phyloP scores from a whole-genome alignment of 2,113 vertebrate species.

The Chaenocephalus aceratus region DNA sequence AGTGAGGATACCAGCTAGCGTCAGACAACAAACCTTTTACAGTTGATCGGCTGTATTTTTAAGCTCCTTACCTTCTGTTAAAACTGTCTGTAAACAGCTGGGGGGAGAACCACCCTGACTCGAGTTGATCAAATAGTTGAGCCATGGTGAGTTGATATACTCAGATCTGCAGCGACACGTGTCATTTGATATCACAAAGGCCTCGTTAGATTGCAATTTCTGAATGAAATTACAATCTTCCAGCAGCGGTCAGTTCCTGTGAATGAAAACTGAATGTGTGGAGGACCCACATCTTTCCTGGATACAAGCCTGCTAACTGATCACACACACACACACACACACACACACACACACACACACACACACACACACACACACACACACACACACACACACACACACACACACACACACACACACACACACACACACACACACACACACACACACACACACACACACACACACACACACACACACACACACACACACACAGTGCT shows the following conservation, averaged over 20 bases:
- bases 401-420: slow-evolving; percentile 10
- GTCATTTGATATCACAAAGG: slow-evolving; percentile 43
- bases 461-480: no score
- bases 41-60: background rate
- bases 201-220: slow-evolving; percentile 40
- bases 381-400: slow-evolving; percentile 17
- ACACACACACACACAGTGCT: background rate
- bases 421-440: background rate
- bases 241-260: slow-evolving; percentile 33
- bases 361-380: slow-evolving; percentile 16
- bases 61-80: slow-evolving; percentile 38
- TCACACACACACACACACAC: slow-evolving; percentile 10
- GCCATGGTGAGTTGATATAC: slow-evolving; percentile 22
- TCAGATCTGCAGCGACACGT: slow-evolving; percentile 26
- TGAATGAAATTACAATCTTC: slow-evolving; percentile 57
- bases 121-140: slow-evolving; percentile 16
- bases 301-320: slow-evolving; percentile 7
- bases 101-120: slow-evolving; percentile 5
- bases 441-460: no score
- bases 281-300: slow-evolving; percentile 18
- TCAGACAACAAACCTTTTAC: slow-evolving; percentile 11
- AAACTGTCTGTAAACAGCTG: slow-evolving; percentile 29
- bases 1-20: slow-evolving; percentile 36
- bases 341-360: slow-evolving; percentile 11
- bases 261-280: slow-evolving; percentile 45